Percentiles rank a stretch among this genome's conserved stretches.
Conservation (phyloP, 2,888 invertebrate species). For the Lagria hirta region DNA sequence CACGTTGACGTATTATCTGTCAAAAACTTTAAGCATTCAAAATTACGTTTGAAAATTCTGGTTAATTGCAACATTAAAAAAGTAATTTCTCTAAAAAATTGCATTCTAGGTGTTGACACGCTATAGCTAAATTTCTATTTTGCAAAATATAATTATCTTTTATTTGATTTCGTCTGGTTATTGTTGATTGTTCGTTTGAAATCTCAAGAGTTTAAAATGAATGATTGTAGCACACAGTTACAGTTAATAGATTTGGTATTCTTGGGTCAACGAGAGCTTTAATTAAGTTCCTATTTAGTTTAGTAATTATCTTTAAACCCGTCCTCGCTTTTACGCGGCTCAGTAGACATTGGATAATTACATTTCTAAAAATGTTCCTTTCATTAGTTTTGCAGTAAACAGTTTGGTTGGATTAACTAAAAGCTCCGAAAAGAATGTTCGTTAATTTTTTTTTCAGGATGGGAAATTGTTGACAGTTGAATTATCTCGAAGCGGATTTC, state of each 20-base stretch:
- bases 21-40: no score
- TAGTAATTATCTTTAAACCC: constrained; percentile 17
- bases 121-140: no score
- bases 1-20: no score
- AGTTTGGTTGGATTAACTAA: neutral
- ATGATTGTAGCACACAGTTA: constrained; percentile 3
- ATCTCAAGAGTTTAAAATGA: no score
- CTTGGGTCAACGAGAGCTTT: constrained; percentile 18
- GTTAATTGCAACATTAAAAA: no score
- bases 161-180: no score
- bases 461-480: constrained; percentile 7
- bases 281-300: constrained; percentile 22
- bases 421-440: neutral
- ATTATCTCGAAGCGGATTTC: constrained; percentile 3
- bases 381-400: constrained; percentile 9
- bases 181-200: no score
- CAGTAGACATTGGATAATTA: constrained; percentile 14
- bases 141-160: no score
- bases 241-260: constrained; percentile 19
- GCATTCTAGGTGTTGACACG: no score
- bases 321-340: constrained; percentile 2
- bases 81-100: no score
- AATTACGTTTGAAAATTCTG: no score
- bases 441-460: neutral
- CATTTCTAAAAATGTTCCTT: constrained; percentile 8